phyloP scores from a whole-genome alignment of 2,113 vertebrate genomes.

The Psittacula cyanocephala region DNA sequence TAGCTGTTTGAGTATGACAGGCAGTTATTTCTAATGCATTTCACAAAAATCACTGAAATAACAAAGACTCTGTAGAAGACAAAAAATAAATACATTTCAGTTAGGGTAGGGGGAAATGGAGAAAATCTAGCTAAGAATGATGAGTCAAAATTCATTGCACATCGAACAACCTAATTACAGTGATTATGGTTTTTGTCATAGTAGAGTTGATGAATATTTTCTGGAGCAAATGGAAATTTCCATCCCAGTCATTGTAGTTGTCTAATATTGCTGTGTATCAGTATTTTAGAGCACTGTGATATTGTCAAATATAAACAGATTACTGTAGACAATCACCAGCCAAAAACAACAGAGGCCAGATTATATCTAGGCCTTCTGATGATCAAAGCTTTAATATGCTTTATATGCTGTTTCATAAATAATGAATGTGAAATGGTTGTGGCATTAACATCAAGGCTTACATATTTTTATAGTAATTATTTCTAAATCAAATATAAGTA shows the following conservation, averaged over 20 bases:
- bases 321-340: constrained; percentile 14
- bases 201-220: background rate
- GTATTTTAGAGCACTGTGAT: background rate
- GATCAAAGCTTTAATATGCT: constrained; percentile 54
- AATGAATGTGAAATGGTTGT: constrained; percentile 61
- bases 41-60: background rate
- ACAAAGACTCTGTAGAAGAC: background rate
- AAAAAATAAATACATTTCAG: background rate
- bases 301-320: constrained; percentile 11
- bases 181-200: constrained; percentile 7
- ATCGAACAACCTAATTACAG: background rate
- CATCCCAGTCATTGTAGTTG: background rate
- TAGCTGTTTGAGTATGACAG: background rate
- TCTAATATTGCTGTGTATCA: background rate
- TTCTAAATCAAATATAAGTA: constrained; percentile 66
- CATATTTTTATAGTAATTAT: constrained; percentile 56
- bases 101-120: background rate
- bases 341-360: constrained; percentile 42
- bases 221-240: constrained; percentile 5
- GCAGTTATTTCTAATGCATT: background rate
- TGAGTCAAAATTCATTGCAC: constrained; percentile 19
- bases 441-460: constrained; percentile 44
- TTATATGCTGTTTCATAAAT: constrained; percentile 61
- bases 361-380: constrained; percentile 41
- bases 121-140: background rate